Conservation (phyloP, 2,888 invertebrate species). For the Quadriops clusia region DNA sequence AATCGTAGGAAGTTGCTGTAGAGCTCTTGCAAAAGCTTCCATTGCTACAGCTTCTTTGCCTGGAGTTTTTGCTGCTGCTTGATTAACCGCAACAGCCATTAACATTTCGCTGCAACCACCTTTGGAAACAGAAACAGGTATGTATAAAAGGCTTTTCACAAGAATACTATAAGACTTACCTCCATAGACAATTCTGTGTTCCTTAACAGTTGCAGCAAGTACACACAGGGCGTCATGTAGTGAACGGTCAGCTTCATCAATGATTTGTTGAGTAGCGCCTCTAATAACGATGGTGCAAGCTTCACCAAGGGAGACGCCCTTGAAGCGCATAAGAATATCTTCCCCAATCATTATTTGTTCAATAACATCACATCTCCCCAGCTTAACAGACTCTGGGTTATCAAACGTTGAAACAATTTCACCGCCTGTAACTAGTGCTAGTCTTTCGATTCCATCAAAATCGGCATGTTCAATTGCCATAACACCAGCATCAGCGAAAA, state of each 20-base stretch:
- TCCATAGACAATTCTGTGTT: slow-evolving; percentile 82
- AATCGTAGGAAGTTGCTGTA: slow-evolving; percentile 82
- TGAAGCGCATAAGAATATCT: slow-evolving; percentile 87
- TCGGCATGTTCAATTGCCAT: slow-evolving; percentile 99
- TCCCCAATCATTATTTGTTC: slow-evolving; percentile 99
- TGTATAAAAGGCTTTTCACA: no score
- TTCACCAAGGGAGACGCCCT: slow-evolving; percentile 87
- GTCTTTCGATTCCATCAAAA: slow-evolving; percentile 96
- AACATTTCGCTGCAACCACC: slow-evolving; percentile 84
- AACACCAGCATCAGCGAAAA: slow-evolving; percentile 94
- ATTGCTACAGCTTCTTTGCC: slow-evolving; percentile 97
- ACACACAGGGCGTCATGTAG: slow-evolving; percentile 98
- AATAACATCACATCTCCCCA: slow-evolving; percentile 89
- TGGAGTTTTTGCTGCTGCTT: slow-evolving; percentile 73
- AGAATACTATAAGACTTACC: slow-evolving; percentile 49
- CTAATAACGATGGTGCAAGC: slow-evolving; percentile 95
- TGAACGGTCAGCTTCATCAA: slow-evolving; percentile 97
- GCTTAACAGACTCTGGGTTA: slow-evolving; percentile 77
- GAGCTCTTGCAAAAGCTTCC: slow-evolving; percentile 86
- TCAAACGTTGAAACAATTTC: slow-evolving; percentile 99
- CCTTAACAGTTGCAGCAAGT: slow-evolving; percentile 86
- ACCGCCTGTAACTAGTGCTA: slow-evolving; percentile 94
- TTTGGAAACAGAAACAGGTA: no score
- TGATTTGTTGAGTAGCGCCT: slow-evolving; percentile 95
- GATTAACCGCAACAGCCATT: slow-evolving; percentile 88